Evolutionary conservation across 2,888 invertebrate genomes (phyloP), one percentile per base, ranked within the genome.

Genomic region (Ichneumoninae sp.): DNA sequence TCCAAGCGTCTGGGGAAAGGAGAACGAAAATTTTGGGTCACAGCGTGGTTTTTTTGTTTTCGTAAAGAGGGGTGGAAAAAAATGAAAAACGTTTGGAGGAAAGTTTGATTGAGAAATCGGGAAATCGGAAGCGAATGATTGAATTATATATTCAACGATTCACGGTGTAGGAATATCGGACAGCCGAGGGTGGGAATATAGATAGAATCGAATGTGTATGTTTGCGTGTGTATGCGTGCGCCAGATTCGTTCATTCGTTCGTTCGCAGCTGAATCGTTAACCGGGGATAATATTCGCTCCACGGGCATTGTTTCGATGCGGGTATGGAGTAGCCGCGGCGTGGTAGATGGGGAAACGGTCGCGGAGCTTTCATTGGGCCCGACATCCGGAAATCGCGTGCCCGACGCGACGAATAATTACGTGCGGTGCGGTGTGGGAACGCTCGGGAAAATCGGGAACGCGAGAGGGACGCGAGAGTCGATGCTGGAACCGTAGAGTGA

Each of bases 351-450:
- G 70, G 47, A 80, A 83, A 76, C 81, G 85, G 22, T 26, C 47
- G 86, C 77, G 75, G 82, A 83, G 88, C 89, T 89, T 90, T 90
- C 88, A 90, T 86, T 88, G 84, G 83, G 86, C 86, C 88, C 89
- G 88, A 90, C 90, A 90, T 88, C 88, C 88, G 90, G 89, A 91
- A 91, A 90, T 89, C 88, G 87, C 86, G 80, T 76, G 86, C 85
- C 87, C 86, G 88, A 87, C 86, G 86, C 87, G 84, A 86, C 88
- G 89, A 91, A 89, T 90, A 90, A 91, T 90, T 89, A 89, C 82
- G 72, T 72, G 80, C 65, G 70, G 62, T 82, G 50, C 68, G 76
- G 50, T 71, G 10, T 66, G 50, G 54, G 70, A 71, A 60, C 77
- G 71, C 33, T 66, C 44, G 72, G 50, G 44, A 16, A 47, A 47